Percentiles rank a stretch among this genome's conserved stretches.
These are phyloP conservation scores for Drosophila suboccidentalis DNA, from an alignment of 2,888 invertebrate species.

Conservation along the genomic window DNA sequence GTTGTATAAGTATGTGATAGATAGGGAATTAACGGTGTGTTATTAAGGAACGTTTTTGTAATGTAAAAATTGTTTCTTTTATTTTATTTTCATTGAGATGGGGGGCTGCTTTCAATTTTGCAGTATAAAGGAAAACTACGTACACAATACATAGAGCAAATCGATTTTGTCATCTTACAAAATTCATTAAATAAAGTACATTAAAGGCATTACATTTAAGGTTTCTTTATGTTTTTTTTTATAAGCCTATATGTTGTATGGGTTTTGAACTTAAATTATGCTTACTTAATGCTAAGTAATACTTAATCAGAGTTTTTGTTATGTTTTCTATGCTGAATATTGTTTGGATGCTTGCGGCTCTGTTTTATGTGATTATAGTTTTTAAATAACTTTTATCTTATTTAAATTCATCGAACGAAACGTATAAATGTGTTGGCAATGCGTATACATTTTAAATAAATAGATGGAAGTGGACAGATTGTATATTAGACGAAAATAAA, in stretches of 20 bases:
- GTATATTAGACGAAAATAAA: conserved; percentile 23
- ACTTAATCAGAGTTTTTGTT: conserved; percentile 79
- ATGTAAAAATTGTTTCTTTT: conserved; percentile 39
- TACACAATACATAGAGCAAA: conserved; percentile 66
- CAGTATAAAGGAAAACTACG: conserved; percentile 60
- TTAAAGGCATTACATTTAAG: conserved; percentile 51
- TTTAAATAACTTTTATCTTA: conserved; percentile 25
- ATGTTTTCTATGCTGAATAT: conserved; percentile 48
- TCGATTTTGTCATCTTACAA: conserved; percentile 42
- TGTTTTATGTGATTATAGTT: conserved; percentile 36
- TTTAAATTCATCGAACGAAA: conserved; percentile 59
- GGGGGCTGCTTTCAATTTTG: conserved; percentile 44
- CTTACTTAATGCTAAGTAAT: conserved; percentile 78
- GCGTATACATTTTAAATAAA: conserved; percentile 60
- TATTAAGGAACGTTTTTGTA: conserved; percentile 63
- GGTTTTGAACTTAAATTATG: conserved; percentile 62
- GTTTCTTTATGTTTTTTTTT: conserved; percentile 19
- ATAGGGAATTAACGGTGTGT: conserved; percentile 29
- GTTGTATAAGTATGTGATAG: conserved; percentile 27
- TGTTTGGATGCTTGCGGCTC: conserved; percentile 54
- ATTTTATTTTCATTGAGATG: conserved; percentile 45
- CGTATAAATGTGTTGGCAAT: conserved; percentile 31
- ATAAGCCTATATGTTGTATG: conserved; percentile 48
- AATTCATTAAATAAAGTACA: conserved; percentile 62
- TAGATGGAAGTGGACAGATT: conserved; percentile 42